phyloP scores from a whole-genome alignment of 2,888 invertebrate genomes.

The Deladenus siricidicola region DNA sequence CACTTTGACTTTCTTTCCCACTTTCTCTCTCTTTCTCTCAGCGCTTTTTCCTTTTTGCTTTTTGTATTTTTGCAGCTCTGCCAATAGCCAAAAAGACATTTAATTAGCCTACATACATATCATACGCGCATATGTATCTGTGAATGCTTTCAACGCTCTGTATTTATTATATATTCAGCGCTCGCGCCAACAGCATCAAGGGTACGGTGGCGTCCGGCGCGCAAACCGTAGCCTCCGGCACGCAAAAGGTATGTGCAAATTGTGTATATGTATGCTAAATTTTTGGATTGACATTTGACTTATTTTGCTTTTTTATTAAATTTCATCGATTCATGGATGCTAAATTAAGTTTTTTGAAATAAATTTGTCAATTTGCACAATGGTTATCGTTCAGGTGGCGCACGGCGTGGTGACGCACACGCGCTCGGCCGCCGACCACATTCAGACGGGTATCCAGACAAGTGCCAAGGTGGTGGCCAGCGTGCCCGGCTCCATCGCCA shows the following conservation, averaged over 20 bases:
- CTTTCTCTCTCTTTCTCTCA: too few relatives aligned
- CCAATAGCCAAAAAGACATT: too few relatives aligned
- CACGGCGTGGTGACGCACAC: slow-evolving; percentile 52
- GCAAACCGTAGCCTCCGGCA: slow-evolving; percentile 47
- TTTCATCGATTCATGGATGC: too few relatives aligned
- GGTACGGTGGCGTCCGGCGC: slow-evolving; percentile 49
- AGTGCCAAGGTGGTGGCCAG: slow-evolving; percentile 45
- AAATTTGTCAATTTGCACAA: background rate
- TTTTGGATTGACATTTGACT: background rate
- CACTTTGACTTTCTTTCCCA: too few relatives aligned
- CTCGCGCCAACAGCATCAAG: slow-evolving; percentile 45
- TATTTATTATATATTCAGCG: slow-evolving; percentile 28
- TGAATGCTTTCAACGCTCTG: background rate
- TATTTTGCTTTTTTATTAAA: background rate
- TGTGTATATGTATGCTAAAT: background rate
- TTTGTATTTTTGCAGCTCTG: too few relatives aligned
- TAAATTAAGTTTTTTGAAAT: too few relatives aligned
- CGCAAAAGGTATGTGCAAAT: slow-evolving; percentile 35
- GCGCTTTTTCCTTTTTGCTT: too few relatives aligned
- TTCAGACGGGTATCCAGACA: slow-evolving; percentile 50
- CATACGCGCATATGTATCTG: too few relatives aligned
- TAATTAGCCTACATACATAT: too few relatives aligned
- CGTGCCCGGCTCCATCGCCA: slow-evolving; percentile 57
- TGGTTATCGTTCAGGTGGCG: slow-evolving; percentile 24
- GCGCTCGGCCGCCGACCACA: slow-evolving; percentile 50